Percentiles rank a stretch among this genome's conserved stretches.
Evolutionary conservation across 1,140 invertebrate genomes (phyloP).

Genomic region (Caenorhabditis latens): DNA sequence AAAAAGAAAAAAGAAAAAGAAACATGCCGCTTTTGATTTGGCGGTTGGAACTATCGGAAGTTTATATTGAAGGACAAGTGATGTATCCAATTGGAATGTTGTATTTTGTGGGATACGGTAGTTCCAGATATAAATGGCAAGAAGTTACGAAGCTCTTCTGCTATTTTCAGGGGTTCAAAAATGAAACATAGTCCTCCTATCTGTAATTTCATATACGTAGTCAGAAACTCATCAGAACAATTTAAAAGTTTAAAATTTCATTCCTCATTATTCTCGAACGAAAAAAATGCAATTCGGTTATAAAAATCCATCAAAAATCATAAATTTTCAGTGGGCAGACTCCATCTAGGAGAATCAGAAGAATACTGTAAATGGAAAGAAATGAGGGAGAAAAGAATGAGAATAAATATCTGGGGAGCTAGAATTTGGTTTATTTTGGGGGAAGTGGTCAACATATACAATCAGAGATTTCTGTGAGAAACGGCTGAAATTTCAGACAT

Average conservation of each 20-base stretch:
- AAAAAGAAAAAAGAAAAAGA: background rate
- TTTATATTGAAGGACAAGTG: constrained; percentile 10
- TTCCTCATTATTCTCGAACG: no score
- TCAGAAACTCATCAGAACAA: no score
- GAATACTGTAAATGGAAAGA: constrained; percentile 13
- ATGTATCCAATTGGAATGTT: background rate
- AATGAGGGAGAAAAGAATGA: background rate
- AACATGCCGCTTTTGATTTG: background rate
- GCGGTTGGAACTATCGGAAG: background rate
- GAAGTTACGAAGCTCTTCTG: no score
- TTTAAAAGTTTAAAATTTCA: no score
- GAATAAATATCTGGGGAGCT: constrained; percentile 18
- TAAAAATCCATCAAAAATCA: background rate
- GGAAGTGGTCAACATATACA: constrained; percentile 33
- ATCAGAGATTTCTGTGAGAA: background rate
- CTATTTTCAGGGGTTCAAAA: no score
- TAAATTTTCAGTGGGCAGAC: background rate
- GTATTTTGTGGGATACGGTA: background rate
- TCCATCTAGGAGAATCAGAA: constrained; percentile 15
- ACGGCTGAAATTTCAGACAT: no score
- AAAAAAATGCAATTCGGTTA: background rate
- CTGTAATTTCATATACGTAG: no score
- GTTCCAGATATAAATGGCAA: no score
- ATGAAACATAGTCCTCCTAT: no score
- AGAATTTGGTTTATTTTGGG: background rate